phyloP scores from a whole-genome alignment of 30 jellyfish, hydroid and myxozoan species.

The Hydractinia symbiolongicarpus region DNA sequence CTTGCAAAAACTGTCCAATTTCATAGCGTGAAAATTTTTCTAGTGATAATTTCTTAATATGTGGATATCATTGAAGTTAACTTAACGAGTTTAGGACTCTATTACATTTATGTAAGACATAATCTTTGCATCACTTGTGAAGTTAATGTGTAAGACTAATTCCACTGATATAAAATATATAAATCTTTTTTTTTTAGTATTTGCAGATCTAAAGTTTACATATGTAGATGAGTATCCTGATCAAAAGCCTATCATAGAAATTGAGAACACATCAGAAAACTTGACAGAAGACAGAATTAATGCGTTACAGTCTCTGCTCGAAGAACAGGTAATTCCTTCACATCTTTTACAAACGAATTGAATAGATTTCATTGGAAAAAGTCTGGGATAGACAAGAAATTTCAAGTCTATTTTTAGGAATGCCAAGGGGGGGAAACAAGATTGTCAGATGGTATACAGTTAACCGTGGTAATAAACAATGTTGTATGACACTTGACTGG shows the following conservation, averaged over 20 bases:
- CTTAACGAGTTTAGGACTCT: no score
- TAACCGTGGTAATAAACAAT: no score
- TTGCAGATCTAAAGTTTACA: slow-evolving; percentile 49
- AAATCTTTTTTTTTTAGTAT: slow-evolving; percentile 19
- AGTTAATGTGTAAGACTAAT: no score
- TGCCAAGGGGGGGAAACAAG: no score
- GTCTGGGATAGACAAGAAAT: neutral
- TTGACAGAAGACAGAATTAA: slow-evolving; percentile 39
- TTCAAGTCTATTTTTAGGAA: neutral
- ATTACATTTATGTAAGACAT: no score
- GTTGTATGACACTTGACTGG: no score
- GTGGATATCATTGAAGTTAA: no score
- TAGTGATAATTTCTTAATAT: no score
- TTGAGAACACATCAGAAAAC: slow-evolving; percentile 27
- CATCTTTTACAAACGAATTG: neutral
- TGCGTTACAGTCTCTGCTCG: slow-evolving; percentile 19
- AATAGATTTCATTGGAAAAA: neutral
- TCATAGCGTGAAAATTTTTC: no score
- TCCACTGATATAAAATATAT: neutral
- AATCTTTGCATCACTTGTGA: no score
- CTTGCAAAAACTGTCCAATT: no score
- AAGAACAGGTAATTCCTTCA: slow-evolving; percentile 39
- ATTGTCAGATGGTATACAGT: no score
- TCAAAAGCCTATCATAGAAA: slow-evolving; percentile 49
- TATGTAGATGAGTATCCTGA: slow-evolving; percentile 62